Percentiles rank a stretch among this genome's conserved stretches.
Conservation (phyloP, 2,888 invertebrate species). For the Stramonita haemastoma region DNA sequence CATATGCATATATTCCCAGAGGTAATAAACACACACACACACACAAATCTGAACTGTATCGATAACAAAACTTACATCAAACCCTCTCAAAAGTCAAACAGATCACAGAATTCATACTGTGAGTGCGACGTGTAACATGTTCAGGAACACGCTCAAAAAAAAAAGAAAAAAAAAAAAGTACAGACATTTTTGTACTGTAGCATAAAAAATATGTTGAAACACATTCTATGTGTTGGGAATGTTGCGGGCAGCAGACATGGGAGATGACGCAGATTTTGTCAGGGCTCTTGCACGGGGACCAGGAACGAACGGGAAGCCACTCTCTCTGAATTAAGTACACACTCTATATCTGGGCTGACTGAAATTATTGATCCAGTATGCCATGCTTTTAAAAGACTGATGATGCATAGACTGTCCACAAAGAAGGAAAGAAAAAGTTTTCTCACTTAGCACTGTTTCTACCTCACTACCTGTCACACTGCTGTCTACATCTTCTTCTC, state of each 20-base stretch:
- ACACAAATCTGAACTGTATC: neutral
- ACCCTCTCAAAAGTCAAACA: neutral
- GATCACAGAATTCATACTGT: neutral
- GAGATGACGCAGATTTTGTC: slow-evolving; percentile 20
- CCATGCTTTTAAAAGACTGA: too few relatives aligned
- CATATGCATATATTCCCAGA: neutral
- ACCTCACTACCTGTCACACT: too few relatives aligned
- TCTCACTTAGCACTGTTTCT: too few relatives aligned
- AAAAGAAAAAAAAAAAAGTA: neutral
- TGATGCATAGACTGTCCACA: too few relatives aligned
- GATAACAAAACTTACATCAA: neutral
- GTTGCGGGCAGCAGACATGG: slow-evolving; percentile 41
- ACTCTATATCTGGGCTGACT: neutral
- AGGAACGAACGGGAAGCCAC: neutral
- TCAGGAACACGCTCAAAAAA: neutral
- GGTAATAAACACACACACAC: neutral
- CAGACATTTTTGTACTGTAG: neutral
- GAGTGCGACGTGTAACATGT: neutral
- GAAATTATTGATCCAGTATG: too few relatives aligned
- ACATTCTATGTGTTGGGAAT: slow-evolving; percentile 22
- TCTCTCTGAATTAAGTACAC: slow-evolving; percentile 19
- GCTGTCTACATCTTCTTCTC: too few relatives aligned
- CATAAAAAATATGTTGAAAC: slow-evolving; percentile 6
- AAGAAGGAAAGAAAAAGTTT: too few relatives aligned
- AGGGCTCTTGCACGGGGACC: neutral